A percentile compares a stretch with the other conserved stretches of the same genome.
phyloP scores from a whole-genome alignment of 2,888 invertebrate genomes.

The Acleris cristana region DNA sequence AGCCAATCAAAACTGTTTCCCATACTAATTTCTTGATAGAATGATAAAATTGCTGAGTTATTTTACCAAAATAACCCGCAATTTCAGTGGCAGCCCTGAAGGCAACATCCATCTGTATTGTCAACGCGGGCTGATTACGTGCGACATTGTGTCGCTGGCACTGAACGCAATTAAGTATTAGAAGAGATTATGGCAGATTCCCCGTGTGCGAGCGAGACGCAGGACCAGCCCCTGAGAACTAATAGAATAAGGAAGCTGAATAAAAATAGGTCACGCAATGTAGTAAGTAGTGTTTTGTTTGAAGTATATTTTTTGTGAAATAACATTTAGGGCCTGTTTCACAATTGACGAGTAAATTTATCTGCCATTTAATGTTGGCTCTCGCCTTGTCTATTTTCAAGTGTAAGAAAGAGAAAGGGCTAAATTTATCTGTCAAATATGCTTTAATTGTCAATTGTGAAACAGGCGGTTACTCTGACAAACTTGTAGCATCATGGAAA shows the following conservation, averaged over 20 bases:
- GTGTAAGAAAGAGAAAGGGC: too few species aligned
- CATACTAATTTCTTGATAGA: not conserved
- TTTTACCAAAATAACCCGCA: not conserved
- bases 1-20: too few species aligned
- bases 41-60: not conserved
- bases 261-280: slow-evolving; percentile 2
- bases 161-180: slow-evolving; percentile 78
- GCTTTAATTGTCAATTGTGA: too few species aligned
- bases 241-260: not conserved
- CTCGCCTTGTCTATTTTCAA: too few species aligned
- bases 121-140: slow-evolving; percentile 69
- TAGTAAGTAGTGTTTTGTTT: not conserved
- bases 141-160: slow-evolving; percentile 68
- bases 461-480: too few species aligned
- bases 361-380: too few species aligned
- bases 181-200: slow-evolving; percentile 41
- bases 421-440: too few species aligned
- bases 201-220: slow-evolving; percentile 10
- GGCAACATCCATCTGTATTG: slow-evolving; percentile 46
- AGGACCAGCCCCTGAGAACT: not conserved
- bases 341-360: too few species aligned
- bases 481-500: too few species aligned
- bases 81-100: slow-evolving; percentile 51
- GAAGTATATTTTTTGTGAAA: too few species aligned
- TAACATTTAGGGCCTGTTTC: too few species aligned